A percentile compares a stretch with the other conserved stretches of the same genome.
Evolutionary conservation across 2,888 invertebrate species (phyloP).

Genomic region (Himalopsyche japonica): DNA sequence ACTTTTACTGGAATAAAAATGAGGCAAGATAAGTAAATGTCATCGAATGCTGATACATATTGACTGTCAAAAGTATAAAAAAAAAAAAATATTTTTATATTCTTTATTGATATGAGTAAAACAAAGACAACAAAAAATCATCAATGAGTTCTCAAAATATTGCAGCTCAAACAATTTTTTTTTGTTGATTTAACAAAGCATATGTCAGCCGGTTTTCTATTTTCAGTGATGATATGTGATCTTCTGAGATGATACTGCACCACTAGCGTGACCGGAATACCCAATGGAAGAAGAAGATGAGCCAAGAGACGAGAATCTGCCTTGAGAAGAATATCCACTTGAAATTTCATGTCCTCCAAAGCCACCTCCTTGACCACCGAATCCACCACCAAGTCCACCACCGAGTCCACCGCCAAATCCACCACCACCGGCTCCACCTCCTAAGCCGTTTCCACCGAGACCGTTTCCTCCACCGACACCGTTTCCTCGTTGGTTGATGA

Average conservation of each 20-base stretch:
- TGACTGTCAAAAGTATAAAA: too few species aligned
- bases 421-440: not conserved
- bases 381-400: not conserved
- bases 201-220: not conserved
- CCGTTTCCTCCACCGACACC: not conserved
- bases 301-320: not conserved
- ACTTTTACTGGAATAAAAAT: too few species aligned
- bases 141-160: not conserved
- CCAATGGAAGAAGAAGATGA: not conserved
- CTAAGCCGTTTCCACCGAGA: too few species aligned
- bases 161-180: not conserved
- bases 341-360: constrained; percentile 39
- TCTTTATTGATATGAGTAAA: not conserved
- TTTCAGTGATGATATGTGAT: constrained; percentile 21
- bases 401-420: not conserved
- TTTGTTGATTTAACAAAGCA: not conserved
- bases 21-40: too few species aligned
- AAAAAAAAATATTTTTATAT: too few species aligned
- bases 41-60: too few species aligned
- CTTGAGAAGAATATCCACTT: constrained; percentile 41
- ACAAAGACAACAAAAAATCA: not conserved
- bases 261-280: constrained; percentile 2
- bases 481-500: constrained; percentile 18
- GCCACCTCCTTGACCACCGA: not conserved
- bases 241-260: constrained; percentile 17